Base-by-base conservation (phyloP, 2,888 invertebrate species). In the Achlya flavicornis region DNA sequence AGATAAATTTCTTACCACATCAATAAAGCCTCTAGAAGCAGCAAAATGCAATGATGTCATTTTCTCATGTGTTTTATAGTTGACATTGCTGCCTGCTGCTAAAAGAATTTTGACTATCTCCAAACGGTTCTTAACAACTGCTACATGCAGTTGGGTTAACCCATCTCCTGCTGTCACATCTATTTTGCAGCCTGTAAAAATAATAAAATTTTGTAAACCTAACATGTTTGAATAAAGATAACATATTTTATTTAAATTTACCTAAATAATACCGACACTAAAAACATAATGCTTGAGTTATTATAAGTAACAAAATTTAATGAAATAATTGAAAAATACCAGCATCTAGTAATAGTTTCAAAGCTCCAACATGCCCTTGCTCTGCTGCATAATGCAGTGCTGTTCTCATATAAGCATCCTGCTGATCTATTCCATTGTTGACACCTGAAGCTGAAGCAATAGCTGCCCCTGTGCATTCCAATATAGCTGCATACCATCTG, bases 351-450 rank as follows among this genome's bases (percentile, higher is more conserved):
- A 96, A 89, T 67, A 96, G 89, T 63, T 94, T 91, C 0, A 96
- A 94, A 80, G 96, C 95, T 61, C 94, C 95, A 61, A 91, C 78
- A 81, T 96, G 95, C 0, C 96, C 96, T 75, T 95, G 94, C 68
- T 95, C 95, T 14, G 96, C 95, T 33, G 97, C 96, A 92, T 97
- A 97, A 84, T 97, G 97, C 64, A 97, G 84, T 0, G 97, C 96
- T 66, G 96, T 96, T 75, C 95, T 94, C 72, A 95, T 95, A 76
- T 94, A 95, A 8, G 94, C 91, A 88, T 96, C 96, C 74, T 95
- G 94, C 74, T 95, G 94, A 73, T 95, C 94, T 66, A 96, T 93
- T 72, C 95, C 95, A 84, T 93, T 85, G 63, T 87, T 90, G 65
- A 93, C 77, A 69, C 88, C 83, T 61, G 92, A 87, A 16, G 92